Evolutionary conservation across 2,888 invertebrate species (phyloP), one percentile per base, ranked within the genome.

Genomic region (Hirtodrosophila confusa): DNA sequence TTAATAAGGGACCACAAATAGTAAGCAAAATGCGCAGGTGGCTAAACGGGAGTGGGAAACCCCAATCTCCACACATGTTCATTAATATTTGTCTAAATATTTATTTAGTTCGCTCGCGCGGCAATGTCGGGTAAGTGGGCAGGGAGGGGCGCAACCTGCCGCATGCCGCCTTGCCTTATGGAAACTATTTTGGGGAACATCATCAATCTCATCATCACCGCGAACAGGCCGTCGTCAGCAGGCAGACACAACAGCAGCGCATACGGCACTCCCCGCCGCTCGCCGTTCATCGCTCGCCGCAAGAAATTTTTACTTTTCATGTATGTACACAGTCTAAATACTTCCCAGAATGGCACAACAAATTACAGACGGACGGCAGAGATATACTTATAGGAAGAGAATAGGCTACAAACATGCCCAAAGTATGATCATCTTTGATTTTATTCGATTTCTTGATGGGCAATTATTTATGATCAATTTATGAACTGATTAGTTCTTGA

Each of bases 21-120:
- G 37, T 35, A 12, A 17, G n/a, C 40, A 35, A n/a, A 24, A 36
- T 24, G 12, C 24, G 24, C 65, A 47, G 66, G 64, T 64, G 61
- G n/a, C 11, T 24, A 36, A 10, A 41, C 43, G 41, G 39, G 47
- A 53, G 35, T 45, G 69, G 69, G 51, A 33, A 58, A 45, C 17
- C 53, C 51, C 72, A 51, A 23, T 23, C 24, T 29, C 23, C 49
- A 43, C 35, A 41, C 41, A 37, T 55, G 43, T 65, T 48, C 53
- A 69, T 75, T 79, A 68, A 69, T 61, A 61, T 71, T 68, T 83
- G 80, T 83, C 70, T 78, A 86, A 83, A 86, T 83, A 83, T 86
- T 83, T 83, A 80, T 83, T 67, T 70, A 75, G 70, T 54, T 76
- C 51, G 65, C 48, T 56, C 45, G 37, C 51, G 40, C 53, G 50